These are phyloP conservation scores for Montipora cactus DNA, from an alignment of 64 coral and sea anemone species.

Conservation along the genomic window DNA sequence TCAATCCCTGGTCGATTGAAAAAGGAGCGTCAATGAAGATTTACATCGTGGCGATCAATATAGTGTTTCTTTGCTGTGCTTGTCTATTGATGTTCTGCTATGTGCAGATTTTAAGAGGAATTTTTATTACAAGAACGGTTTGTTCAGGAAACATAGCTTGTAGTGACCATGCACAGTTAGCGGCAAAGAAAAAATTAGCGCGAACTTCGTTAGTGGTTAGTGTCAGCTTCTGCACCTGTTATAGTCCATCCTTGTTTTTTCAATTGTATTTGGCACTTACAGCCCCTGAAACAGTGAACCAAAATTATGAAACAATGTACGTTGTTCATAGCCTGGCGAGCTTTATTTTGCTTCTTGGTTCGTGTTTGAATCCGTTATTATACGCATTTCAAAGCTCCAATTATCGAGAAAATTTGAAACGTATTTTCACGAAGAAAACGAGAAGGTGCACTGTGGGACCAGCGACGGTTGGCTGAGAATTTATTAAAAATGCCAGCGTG, in stretches of 20 bases:
- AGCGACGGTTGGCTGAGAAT: too few species aligned
- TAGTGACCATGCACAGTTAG: not conserved
- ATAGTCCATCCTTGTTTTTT: conserved; percentile 33
- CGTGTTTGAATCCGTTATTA: conserved; percentile 57
- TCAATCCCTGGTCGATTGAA: conserved; percentile 10
- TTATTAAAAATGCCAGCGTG: not conserved
- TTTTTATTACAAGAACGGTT: conserved; percentile 52
- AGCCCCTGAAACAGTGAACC: not conserved
- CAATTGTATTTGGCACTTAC: conserved; percentile 32
- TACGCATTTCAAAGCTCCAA: conserved; percentile 66
- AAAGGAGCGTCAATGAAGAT: conserved; percentile 8
- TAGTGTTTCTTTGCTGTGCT: not conserved
- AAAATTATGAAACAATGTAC: not conserved
- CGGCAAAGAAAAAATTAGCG: conserved; percentile 37
- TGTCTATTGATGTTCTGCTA: conserved; percentile 50
- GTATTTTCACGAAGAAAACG: not conserved
- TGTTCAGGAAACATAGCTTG: not conserved
- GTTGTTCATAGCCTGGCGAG: conserved; percentile 8
- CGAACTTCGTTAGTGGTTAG: conserved; percentile 45
- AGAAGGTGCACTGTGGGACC: not conserved
- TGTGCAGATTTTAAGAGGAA: conserved; percentile 49
- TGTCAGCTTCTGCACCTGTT: conserved; percentile 38
- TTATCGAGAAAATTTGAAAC: conserved; percentile 46
- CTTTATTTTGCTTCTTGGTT: conserved; percentile 57
- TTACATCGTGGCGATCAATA: not conserved